Evolutionary conservation across 2,888 invertebrate genomes (phyloP), one percentile per base, ranked within the genome.

Genomic region (Entomobrya multifasciata): DNA sequence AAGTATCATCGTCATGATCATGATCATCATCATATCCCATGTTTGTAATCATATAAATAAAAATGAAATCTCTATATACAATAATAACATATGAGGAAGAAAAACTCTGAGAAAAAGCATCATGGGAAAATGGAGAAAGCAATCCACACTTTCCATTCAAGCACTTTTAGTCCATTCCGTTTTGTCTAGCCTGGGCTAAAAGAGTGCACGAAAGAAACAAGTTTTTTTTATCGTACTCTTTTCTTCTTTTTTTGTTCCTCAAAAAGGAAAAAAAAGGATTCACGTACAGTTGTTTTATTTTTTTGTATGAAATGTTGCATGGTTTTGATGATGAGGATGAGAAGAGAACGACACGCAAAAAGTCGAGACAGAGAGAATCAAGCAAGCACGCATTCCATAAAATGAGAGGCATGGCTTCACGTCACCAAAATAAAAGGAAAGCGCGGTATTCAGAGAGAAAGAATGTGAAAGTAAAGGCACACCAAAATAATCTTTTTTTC

Each of bases 271-370:
- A n/a, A n/a, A n/a, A n/a, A n/a, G n/a, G n/a, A n/a, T n/a, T n/a
- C n/a, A n/a, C n/a, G n/a, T n/a, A n/a, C n/a, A n/a, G n/a, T n/a
- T n/a, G n/a, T n/a, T n/a, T n/a, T n/a, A n/a, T n/a, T n/a, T n/a
- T n/a, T n/a, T 49, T 49, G n/a, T 49, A n/a, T 49, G 49, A 49
- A 49, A 15, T 15, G 13, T n/a, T n/a, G 2, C 13, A 3, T n/a
- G 15, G 13, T 49, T 3, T 10, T 15, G 49, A 49, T 36, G n/a
- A 49, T n/a, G 49, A 49, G 2, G 49, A 49, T 49, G 49, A 15
- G n/a, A 10, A 49, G 49, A 10, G 15, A 60, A 60, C 60, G 77
- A 60, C 77, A 78, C 77, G 77, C 77, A 78, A 62, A 25, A 78
- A 44, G 57, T 60, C 25, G 22, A 25, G 55, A 22, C 25, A 47